These are phyloP conservation scores for Notothenia coriiceps DNA, from an alignment of 2,113 vertebrate genomes.

Conservation along the genomic window DNA sequence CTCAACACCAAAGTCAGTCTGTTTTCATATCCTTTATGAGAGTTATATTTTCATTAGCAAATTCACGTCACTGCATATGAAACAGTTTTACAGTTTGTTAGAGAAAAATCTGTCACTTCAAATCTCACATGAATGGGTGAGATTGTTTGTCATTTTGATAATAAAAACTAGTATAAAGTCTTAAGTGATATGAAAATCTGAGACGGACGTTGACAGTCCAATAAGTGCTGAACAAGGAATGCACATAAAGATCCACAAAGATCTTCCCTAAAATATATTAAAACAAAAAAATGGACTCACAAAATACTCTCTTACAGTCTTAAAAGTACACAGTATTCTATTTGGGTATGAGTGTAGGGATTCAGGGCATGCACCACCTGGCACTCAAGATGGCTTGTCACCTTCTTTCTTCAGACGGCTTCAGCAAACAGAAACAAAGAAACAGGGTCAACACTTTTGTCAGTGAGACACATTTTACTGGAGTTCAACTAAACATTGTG, in stretches of 20 bases:
- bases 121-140: constrained; percentile 51
- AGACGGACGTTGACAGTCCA: constrained; percentile 89
- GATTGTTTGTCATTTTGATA: constrained; percentile 44
- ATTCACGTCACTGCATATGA: constrained; percentile 59
- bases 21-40: constrained; percentile 65
- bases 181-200: constrained; percentile 89
- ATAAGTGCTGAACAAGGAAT: constrained; percentile 92
- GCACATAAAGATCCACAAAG: constrained; percentile 88
- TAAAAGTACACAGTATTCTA: constrained; percentile 86
- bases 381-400: constrained; percentile 97
- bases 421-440: constrained; percentile 65
- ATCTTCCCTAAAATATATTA: constrained; percentile 85
- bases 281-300: constrained; percentile 67
- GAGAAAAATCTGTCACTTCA: constrained; percentile 50
- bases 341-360: constrained; percentile 70
- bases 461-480: neutral
- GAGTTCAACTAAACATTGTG: neutral
- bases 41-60: constrained; percentile 41
- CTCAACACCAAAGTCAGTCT: constrained; percentile 66
- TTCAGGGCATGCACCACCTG: constrained; percentile 83
- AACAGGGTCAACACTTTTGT: constrained; percentile 6
- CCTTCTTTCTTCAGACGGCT: constrained; percentile 99
- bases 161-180: constrained; percentile 69
- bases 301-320: constrained; percentile 80
- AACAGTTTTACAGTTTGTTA: constrained; percentile 56